Percentiles rank a stretch among this genome's conserved stretches.
phyloP scores from a whole-genome alignment of 2,113 vertebrate genomes.

The Myotis lucifugus region DNA sequence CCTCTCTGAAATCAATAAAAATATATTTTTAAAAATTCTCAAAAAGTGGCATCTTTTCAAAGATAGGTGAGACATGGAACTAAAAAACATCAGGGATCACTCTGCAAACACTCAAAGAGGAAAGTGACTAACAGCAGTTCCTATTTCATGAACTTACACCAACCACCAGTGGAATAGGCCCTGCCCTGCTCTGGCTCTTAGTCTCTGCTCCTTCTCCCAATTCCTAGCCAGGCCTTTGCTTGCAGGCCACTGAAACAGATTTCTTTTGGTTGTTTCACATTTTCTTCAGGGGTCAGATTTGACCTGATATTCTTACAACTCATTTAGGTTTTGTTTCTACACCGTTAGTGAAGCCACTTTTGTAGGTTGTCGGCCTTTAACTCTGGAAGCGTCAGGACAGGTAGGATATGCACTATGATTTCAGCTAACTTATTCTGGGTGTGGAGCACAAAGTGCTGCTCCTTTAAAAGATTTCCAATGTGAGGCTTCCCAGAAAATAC shows the following conservation, averaged over 20 bases:
- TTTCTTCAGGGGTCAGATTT: not conserved
- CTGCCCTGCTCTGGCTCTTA: no score
- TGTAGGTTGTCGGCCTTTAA: not conserved
- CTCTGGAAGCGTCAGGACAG: not conserved
- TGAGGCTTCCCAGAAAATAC: not conserved
- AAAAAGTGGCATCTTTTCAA: not conserved
- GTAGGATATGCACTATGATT: not conserved
- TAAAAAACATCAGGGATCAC: not conserved
- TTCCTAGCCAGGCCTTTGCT: not conserved
- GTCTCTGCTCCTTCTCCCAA: not conserved
- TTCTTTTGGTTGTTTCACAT: not conserved
- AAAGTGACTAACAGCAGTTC: not conserved
- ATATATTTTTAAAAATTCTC: not conserved
- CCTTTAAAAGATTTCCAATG: slow-evolving; percentile 9
- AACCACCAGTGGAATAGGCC: not conserved
- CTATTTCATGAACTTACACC: not conserved
- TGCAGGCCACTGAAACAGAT: not conserved
- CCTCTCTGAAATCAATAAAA: no score
- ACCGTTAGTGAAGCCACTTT: not conserved
- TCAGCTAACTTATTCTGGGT: not conserved
- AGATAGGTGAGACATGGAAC: not conserved
- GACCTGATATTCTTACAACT: not conserved
- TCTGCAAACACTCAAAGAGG: not conserved
- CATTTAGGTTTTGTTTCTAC: not conserved
- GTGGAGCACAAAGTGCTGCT: not conserved